Evolutionary conservation across 2,113 vertebrate species (phyloP), one percentile per base, ranked within the genome.

Genomic region (Caracal caracal): DNA sequence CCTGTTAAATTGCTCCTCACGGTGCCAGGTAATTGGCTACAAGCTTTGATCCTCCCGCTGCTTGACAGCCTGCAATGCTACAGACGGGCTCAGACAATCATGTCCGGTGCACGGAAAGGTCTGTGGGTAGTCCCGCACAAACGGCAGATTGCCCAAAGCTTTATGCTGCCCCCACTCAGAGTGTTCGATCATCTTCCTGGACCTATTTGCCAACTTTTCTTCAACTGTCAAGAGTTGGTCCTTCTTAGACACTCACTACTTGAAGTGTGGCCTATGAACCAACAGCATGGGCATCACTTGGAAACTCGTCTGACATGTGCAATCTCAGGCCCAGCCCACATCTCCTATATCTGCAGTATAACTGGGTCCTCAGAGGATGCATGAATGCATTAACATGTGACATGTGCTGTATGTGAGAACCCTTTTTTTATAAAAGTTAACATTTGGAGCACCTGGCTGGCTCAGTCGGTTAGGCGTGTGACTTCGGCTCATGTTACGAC

Each of bases 231-330:
- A 59, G 92, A 76, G 13, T 2, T 12, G 20, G 26, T 68, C 59
- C 80, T 84, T 47, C 49, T 28, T 11, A n/a, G 30, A 65, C 15
- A 4, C 92, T 96, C 33, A 20, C 37, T 35, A 9, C 47, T 73
- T 30, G 0, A 70, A 68, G 7, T 17, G 66, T 10, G 53, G 79
- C 86, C 68, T 47, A 1, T 1, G n/a, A 56, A 28, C 68, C 30
- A 37, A 22, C 13, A 10, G 40, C 7, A 1, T 0, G 0, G 3
- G 28, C 9, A 4, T 49, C 73, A 13, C 26, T 75, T 28, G 37
- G 75, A 24, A 30, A 24, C 9, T 7, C 2, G 10, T 49, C 24
- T 30, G 30, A 68, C 33, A 1, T 0, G 6, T 13, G 5, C 24
- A 65, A 22, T 37, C 93, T 10, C 15, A 1, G 10, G 47, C 5